Base-by-base conservation (phyloP, 2,797 vertebrate genomes). In the Danionella dracula region DNA sequence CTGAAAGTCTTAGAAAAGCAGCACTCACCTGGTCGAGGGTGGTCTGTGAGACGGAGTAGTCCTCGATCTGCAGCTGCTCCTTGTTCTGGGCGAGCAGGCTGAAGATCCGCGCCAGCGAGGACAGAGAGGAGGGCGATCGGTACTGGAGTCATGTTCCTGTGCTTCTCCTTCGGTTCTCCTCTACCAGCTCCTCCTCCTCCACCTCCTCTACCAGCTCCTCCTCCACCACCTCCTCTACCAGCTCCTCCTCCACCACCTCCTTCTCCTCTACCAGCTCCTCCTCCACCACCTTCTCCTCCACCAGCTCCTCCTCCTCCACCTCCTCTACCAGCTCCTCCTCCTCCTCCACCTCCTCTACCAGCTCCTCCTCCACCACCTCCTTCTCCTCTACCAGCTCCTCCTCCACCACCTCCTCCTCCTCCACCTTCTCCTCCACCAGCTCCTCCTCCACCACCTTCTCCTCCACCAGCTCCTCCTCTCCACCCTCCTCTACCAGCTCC, bases 11-110 rank as follows among this genome's bases (percentile, higher is more conserved):
- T n/a, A n/a, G n/a, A n/a, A n/a, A n/a, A n/a, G n/a, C n/a, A n/a
- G n/a, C n/a, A 12, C 91, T 84, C 90, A 99, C 96, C 92, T 97
- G 95, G 91, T 99, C 96, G 85, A 99, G 87, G 19, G 96, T 99
- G 64, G 96, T 99, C 89, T 99, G 96, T 69, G 96, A 97, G 75
- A 99, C 94, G 0, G 96, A 98, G 83, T 99, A 99, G 85, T 99
- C 96, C 86, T 99, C 96, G 84, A 99, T 96, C 79, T 93, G 91
- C 84, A 99, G 91, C 70, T 78, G 81, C 72, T 94, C 93, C 82
- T 97, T 98, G 88, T 94, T 94, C 76, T 88, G 90, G 54, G 94
- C 93, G 45, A 99, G 93, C 79, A 97, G 85, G 79, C 91, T 94
- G 86, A 99, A 99, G 84, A 98, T 97, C 76, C 90, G 93, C n/a